These are phyloP conservation scores for Oxyscelio sp. DNA, from an alignment of 2,888 invertebrate species.

Conservation along the genomic window DNA sequence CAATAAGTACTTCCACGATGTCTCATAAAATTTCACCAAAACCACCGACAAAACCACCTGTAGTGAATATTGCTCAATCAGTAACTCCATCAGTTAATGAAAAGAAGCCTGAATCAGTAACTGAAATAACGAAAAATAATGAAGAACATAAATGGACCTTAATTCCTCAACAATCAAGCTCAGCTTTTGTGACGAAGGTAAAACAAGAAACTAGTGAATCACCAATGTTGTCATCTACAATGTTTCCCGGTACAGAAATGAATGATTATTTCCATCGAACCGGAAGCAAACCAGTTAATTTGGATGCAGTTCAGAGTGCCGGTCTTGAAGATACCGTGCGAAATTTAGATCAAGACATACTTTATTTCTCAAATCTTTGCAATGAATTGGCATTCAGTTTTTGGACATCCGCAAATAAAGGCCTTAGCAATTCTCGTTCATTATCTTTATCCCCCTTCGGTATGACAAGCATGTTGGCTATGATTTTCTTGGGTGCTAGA, in stretches of 20 bases:
- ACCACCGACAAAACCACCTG: constrained; percentile 55
- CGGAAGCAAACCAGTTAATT: constrained; percentile 87
- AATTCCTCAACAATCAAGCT: constrained; percentile 75
- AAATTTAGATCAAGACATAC: constrained; percentile 92
- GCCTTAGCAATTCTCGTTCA: constrained; percentile 93
- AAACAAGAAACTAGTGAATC: constrained; percentile 60
- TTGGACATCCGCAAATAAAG: constrained; percentile 92
- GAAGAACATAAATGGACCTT: constrained; percentile 79
- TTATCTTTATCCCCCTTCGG: constrained; percentile 95
- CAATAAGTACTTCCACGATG: constrained; percentile 13
- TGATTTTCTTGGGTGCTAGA: constrained; percentile 96
- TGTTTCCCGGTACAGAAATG: constrained; percentile 40
- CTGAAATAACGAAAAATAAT: constrained; percentile 28
- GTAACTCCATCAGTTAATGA: constrained; percentile 53
- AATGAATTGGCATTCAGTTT: constrained; percentile 95
- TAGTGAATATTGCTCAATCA: constrained; percentile 32
- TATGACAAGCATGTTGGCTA: constrained; percentile 95
- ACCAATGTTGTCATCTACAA: constrained; percentile 50
- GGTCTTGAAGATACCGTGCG: constrained; percentile 94
- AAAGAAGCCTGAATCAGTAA: constrained; percentile 56
- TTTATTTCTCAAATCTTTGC: constrained; percentile 94
- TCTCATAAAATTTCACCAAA: constrained; percentile 27
- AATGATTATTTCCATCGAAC: constrained; percentile 76
- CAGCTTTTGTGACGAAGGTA: constrained; percentile 30
- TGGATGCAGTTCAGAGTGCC: constrained; percentile 89